Evolutionary conservation across 2,797 vertebrate species (phyloP).

Genomic region (Anisognathus igniventris): DNA sequence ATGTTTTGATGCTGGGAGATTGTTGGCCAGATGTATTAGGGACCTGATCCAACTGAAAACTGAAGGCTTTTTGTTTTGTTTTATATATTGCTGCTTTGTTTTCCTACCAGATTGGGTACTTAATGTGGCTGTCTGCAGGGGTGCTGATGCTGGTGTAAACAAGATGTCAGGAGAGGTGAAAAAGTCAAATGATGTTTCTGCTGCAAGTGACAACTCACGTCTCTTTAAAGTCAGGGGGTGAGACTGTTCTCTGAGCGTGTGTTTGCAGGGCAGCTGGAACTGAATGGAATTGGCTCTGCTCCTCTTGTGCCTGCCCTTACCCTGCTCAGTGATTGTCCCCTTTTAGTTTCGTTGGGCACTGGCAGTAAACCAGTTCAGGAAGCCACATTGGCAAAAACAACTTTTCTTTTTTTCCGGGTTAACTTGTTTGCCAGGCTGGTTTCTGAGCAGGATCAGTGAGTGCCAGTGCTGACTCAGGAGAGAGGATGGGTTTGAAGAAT

Average conservation of each 20-base stretch:
- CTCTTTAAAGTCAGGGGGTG: not conserved
- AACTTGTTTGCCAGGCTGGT: not conserved
- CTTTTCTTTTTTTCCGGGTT: not conserved
- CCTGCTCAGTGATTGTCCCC: not conserved
- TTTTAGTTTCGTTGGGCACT: not conserved
- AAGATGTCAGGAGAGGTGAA: not conserved
- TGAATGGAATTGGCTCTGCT: not conserved
- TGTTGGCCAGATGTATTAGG: not conserved
- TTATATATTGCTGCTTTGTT: not conserved
- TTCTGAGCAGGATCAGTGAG: not conserved
- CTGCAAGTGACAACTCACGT: not conserved
- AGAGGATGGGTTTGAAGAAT: not conserved
- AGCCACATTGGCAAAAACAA: conserved; percentile 12
- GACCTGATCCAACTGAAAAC: not conserved
- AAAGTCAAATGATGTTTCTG: not conserved
- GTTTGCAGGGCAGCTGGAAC: not conserved
- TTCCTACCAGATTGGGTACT: not conserved
- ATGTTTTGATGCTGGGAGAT: not conserved
- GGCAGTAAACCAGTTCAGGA: conserved; percentile 45
- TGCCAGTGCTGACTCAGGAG: conserved; percentile 49
- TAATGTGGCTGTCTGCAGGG: not conserved
- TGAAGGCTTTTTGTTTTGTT: not conserved
- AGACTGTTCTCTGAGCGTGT: not conserved
- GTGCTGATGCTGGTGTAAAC: not conserved
- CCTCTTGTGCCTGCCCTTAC: not conserved